phyloP scores from a whole-genome alignment of 53 echinoderm and acorn worm genomes.

The Holothuria leucospilota region DNA sequence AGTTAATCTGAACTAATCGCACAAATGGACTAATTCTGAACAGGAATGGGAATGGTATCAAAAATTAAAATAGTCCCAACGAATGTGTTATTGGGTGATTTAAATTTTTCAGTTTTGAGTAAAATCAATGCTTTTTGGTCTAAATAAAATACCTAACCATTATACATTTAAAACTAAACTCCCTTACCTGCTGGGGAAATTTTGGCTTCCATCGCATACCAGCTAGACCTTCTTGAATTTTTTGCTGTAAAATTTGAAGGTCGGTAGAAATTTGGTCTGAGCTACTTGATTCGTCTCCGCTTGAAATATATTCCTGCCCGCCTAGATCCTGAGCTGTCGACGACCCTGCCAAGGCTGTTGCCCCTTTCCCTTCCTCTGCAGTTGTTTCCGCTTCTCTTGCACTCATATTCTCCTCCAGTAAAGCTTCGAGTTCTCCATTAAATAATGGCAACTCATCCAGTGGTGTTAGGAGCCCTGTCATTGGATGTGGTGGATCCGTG shows the following conservation, averaged over 20 bases:
- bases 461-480: conserved; percentile 28
- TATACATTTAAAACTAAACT: neutral
- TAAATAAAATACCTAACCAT: no score
- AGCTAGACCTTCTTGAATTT: conserved; percentile 17
- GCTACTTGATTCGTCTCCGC: neutral
- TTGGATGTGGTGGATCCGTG: neutral
- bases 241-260: conserved; percentile 26
- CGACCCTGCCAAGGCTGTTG: neutral
- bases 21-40: no score
- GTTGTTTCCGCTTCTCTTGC: neutral
- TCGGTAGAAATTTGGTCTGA: conserved; percentile 4
- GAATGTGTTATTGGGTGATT: no score
- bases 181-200: conserved; percentile 24
- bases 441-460: conserved; percentile 28
- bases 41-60: no score
- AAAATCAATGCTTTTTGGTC: no score
- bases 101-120: no score
- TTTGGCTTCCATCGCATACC: conserved; percentile 30
- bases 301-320: neutral
- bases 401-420: conserved; percentile 1
- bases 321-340: neutral
- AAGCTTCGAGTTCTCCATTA: conserved; percentile 33
- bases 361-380: no score
- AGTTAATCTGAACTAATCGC: no score
- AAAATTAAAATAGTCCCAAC: no score